phyloP scores from a whole-genome alignment of 2,797 vertebrate species.

The Buceros bicornis region DNA sequence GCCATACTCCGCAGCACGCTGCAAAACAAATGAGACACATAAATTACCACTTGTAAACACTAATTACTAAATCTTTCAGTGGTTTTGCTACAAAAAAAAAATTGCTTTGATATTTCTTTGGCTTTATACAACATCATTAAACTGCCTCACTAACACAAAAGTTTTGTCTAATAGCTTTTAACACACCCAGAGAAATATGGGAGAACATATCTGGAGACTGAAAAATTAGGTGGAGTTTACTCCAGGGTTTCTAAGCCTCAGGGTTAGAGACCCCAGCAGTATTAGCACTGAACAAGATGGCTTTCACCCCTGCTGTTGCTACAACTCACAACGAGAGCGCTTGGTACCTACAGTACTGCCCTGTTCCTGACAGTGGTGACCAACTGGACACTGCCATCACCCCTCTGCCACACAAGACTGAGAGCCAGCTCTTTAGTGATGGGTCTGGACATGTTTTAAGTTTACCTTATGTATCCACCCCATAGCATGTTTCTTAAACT shows the following conservation, averaged over 20 bases:
- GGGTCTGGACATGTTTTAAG: background rate
- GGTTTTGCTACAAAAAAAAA: background rate
- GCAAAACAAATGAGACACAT: background rate
- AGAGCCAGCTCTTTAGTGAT: background rate
- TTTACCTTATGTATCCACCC: background rate
- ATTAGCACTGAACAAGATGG: background rate
- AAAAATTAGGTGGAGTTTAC: background rate
- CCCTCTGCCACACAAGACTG: background rate
- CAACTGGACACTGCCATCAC: background rate
- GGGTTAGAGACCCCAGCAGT: background rate
- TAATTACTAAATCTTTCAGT: background rate
- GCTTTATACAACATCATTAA: background rate
- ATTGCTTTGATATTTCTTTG: background rate
- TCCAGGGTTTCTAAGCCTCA: background rate
- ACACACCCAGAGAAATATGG: too few relatives aligned
- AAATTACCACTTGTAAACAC: background rate
- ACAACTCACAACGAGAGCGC: rapidly evolving
- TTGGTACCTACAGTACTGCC: background rate
- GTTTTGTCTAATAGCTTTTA: background rate
- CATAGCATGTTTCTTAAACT: background rate
- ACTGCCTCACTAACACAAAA: background rate
- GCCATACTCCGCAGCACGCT: background rate
- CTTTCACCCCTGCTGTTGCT: background rate
- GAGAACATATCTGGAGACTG: background rate
- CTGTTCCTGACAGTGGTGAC: background rate